A percentile compares a stretch with the other conserved stretches of the same genome.
These are phyloP conservation scores for Phortica okadai DNA, from an alignment of 2,888 invertebrate genomes.

Conservation along the genomic window DNA sequence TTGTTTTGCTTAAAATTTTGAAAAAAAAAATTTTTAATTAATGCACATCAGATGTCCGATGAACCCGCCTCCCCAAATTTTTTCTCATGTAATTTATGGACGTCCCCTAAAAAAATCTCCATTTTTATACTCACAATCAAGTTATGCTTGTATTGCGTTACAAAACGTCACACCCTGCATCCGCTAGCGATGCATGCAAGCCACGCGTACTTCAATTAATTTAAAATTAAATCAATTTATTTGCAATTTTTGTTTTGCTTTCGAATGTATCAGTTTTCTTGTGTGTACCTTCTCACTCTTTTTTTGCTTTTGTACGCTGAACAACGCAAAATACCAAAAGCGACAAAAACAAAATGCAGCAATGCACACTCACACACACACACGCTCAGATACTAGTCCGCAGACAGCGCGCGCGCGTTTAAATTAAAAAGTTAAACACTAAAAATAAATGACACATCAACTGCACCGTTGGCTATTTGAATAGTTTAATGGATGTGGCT, in stretches of 20 bases:
- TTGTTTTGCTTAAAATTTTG: too few species aligned
- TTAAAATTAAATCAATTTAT: conserved; percentile 55
- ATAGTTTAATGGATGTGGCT: neutral
- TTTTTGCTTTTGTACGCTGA: too few species aligned
- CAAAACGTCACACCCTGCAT: conserved; percentile 16
- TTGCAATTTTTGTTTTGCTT: conserved; percentile 22
- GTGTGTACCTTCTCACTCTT: too few species aligned
- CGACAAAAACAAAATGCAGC: conserved; percentile 6
- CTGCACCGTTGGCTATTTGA: neutral
- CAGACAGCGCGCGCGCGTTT: neutral
- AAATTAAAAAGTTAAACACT: conserved; percentile 27
- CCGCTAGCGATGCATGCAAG: neutral
- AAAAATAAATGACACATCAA: conserved; percentile 27
- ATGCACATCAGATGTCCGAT: too few species aligned
- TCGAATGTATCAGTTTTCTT: conserved; percentile 14
- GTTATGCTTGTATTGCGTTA: neutral
- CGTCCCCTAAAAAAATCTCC: too few species aligned
- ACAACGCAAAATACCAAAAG: neutral
- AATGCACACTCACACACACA: conserved; percentile 26
- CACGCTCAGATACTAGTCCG: neutral
- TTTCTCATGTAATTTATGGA: too few species aligned
- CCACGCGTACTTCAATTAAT: conserved; percentile 53
- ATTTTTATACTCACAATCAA: too few species aligned
- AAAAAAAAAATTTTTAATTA: too few species aligned
- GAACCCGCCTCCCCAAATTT: too few species aligned